Base-by-base conservation (phyloP, 2,888 invertebrate species). In the Dynastes hyllus region DNA sequence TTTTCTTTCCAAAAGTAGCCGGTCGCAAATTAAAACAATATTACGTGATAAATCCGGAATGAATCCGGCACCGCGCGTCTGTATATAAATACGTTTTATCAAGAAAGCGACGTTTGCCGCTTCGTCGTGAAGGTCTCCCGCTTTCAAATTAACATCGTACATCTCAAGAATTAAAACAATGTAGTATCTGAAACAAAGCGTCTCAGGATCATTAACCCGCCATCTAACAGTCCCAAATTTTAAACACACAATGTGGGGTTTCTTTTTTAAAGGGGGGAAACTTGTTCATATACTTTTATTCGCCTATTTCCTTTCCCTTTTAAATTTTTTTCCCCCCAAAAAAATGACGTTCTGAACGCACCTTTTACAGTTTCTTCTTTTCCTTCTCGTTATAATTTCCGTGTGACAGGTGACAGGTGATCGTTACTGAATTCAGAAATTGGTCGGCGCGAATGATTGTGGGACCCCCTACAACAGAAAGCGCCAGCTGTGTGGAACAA, bases 351-450 rank as follows among this genome's bases (percentile, higher is more conserved):
- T 63, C 32, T 22, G 16, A 65, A 65, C 50, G 32, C 16, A 66
- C 65, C 29, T 40, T 53, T 77, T 55, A 22, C 55, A 37, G 37
- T 63, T 76, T 65, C 22, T 58, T 58, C 75, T 11, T 58, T 75
- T 50, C 63, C n/a, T 58, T 27, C 58, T 78, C 50, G 78, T 78
- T 78, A 78, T 78, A 78, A 78, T 78, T 78, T 78, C 71, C 32
- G 71, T 63, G 78, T 63, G 78, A 71, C 70, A 78, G 71, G 78
- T 78, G 78, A 78, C 78, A 78, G 78, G 78, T 78, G 78, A 78
- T 78, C 78, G 78, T 78, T 78, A 78, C 78, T 51, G 78, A 71
- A 70, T 71, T 45, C 61, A 61, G 78, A 78, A 78, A 78, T 78
- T 78, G 71, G 78, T 71, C 58, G 16, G 73, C 58, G 70, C 29